Base-by-base conservation (phyloP, 2,888 invertebrate genomes). In the Drosophila nr. perissopoda region DNA sequence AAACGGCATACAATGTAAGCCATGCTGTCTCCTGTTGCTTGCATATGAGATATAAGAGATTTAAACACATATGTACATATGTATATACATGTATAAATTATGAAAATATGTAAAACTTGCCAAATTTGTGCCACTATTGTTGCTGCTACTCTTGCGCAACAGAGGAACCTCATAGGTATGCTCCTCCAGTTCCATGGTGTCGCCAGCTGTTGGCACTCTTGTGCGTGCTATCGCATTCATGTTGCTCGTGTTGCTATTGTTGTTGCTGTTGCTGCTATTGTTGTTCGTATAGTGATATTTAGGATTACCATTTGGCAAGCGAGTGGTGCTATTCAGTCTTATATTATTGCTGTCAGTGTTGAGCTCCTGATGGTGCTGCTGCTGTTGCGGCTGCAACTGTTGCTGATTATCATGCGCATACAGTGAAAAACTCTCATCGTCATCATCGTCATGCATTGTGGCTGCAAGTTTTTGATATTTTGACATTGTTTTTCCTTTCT, bases 151-250 rank as follows among this genome's bases (percentile, higher is more conserved):
- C 58, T 62, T 68, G 27, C 63, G 70, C 58, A 91, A 60, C 25
- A 91, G 74, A 1, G 91, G 91, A 54, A 91, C 82, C 66, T 91
- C 91, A 87, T 87, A 89, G 29, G 89, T 90, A 49, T 76, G 87
- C 36, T 91, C 90, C 45, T 91, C 89, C 68, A 76, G 56, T 25
- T 74, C 82, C 42, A 65, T 34, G 31, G 48, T 49, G 45, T 69
- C 69, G 36, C 63, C 56, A 6, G 63, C 38, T 27, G 38, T 38
- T 27, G 38, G 48, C n/a, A 21, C 52, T 36, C 40, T 68, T 56
- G 65, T 71, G 29, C 61, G 53, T 21, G 21, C 60, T 59, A 57
- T 52, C 54, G 51, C 59, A 45, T 71, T 56, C 42, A 52, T 58
- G 58, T 48, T 61, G 27, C 60, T 57, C 25, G 29, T 64, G 38